Conservation (phyloP, 2,113 vertebrate species). For the Salminus brasiliensis region DNA sequence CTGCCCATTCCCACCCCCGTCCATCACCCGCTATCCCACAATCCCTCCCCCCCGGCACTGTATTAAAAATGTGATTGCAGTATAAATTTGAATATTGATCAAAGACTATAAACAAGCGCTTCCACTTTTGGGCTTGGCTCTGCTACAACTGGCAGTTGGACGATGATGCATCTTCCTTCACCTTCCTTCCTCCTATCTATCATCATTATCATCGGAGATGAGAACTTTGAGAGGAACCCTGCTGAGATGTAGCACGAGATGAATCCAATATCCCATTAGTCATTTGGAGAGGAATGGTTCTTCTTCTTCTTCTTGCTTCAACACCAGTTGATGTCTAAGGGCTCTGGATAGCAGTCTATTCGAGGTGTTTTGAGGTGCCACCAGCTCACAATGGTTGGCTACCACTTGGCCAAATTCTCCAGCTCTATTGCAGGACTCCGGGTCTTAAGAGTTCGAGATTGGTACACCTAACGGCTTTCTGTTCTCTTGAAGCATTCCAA, state of each 20-base stretch:
- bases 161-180: neutral
- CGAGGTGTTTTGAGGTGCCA: too few species aligned
- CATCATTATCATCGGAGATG: too few species aligned
- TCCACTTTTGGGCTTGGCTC: constrained; percentile 77
- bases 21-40: constrained; percentile 28
- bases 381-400: neutral
- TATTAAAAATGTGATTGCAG: constrained; percentile 76
- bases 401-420: neutral
- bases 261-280: neutral
- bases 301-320: too few species aligned
- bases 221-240: constrained; percentile 9
- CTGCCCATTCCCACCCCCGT: neutral
- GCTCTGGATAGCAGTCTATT: constrained; percentile 33
- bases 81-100: constrained; percentile 76
- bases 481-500: neutral
- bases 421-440: neutral
- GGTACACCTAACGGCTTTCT: neutral
- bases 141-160: constrained; percentile 61
- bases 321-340: constrained; percentile 8
- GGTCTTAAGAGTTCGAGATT: neutral
- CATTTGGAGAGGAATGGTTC: too few species aligned
- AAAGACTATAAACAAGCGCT: constrained; percentile 83
- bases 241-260: constrained; percentile 23
- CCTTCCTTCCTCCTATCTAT: neutral
- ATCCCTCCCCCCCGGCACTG: constrained; percentile 56